These are phyloP conservation scores for Drosophila greeni DNA, from an alignment of 2,888 invertebrate genomes.

Conservation along the genomic window DNA sequence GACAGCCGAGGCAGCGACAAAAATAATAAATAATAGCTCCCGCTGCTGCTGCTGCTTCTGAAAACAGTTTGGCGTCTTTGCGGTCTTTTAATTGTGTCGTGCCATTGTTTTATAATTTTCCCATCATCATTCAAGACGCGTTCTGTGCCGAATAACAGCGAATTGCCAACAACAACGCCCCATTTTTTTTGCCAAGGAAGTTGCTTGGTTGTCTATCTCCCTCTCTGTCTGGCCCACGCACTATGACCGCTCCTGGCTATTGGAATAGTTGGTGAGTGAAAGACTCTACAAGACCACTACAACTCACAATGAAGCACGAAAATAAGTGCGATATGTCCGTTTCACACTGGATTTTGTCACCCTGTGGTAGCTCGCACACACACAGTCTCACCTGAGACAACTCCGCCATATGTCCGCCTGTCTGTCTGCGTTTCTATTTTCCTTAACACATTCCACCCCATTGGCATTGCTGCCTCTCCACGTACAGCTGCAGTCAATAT, in stretches of 20 bases:
- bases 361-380: slow-evolving; percentile 43
- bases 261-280: slow-evolving; percentile 56
- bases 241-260: slow-evolving; percentile 52
- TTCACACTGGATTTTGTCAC: slow-evolving; percentile 58
- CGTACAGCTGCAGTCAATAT: slow-evolving; percentile 51
- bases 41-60: slow-evolving; percentile 14
- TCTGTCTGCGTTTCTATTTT: slow-evolving; percentile 50
- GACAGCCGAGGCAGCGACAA: slow-evolving; percentile 25
- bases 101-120: slow-evolving; percentile 66
- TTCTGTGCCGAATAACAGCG: slow-evolving; percentile 60
- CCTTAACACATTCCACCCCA: slow-evolving; percentile 69
- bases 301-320: slow-evolving; percentile 8
- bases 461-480: slow-evolving; percentile 50
- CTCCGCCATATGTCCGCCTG: slow-evolving; percentile 61
- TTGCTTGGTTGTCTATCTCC: slow-evolving; percentile 17
- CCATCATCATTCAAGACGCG: slow-evolving; percentile 56
- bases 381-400: slow-evolving; percentile 63
- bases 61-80: slow-evolving; percentile 44
- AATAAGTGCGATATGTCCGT: slow-evolving; percentile 30
- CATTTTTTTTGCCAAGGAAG: slow-evolving; percentile 45
- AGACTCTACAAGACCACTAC: slow-evolving; percentile 16
- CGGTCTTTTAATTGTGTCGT: slow-evolving; percentile 62
- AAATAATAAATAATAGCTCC: slow-evolving; percentile 66
- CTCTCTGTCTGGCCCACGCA: slow-evolving; percentile 56
- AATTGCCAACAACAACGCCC: slow-evolving; percentile 61